These are phyloP conservation scores for Odocoileus hemionus DNA, from an alignment of 2,113 vertebrate genomes.

Conservation along the genomic window DNA sequence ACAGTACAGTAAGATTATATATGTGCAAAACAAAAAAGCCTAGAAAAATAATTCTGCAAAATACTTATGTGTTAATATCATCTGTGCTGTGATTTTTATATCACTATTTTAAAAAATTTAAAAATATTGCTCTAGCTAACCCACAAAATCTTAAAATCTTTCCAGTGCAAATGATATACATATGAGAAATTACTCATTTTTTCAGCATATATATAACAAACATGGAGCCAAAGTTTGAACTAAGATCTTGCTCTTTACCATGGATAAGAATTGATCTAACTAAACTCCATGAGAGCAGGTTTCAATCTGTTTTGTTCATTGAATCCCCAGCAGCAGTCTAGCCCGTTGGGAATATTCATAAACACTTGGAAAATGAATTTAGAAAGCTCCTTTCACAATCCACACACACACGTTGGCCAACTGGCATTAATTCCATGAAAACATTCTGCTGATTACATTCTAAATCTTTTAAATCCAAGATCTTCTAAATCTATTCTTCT, in stretches of 20 bases:
- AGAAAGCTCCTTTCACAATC: not conserved
- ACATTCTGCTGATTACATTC: not conserved
- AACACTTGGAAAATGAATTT: not conserved
- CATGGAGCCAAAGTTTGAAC: not conserved
- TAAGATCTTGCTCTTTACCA: not conserved
- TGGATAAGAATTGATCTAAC: not conserved
- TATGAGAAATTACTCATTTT: not conserved
- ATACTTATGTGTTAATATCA: not conserved
- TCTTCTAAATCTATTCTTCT: slow-evolving; percentile 16
- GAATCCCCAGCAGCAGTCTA: not conserved
- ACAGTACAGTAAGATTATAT: not conserved
- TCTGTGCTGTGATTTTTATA: not conserved
- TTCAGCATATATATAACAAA: not conserved
- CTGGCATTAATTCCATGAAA: not conserved
- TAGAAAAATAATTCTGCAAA: not conserved
- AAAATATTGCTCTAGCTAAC: not conserved
- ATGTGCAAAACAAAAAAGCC: not conserved
- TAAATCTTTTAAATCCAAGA: not conserved
- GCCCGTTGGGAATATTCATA: not conserved
- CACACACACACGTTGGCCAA: not conserved
- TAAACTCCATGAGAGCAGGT: not conserved
- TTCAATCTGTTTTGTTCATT: not conserved
- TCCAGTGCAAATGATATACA: not conserved
- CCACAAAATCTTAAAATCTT: not conserved
- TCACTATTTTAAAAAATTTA: not conserved